phyloP scores from a whole-genome alignment of 2,797 vertebrate genomes.

The Chrosomus eos region DNA sequence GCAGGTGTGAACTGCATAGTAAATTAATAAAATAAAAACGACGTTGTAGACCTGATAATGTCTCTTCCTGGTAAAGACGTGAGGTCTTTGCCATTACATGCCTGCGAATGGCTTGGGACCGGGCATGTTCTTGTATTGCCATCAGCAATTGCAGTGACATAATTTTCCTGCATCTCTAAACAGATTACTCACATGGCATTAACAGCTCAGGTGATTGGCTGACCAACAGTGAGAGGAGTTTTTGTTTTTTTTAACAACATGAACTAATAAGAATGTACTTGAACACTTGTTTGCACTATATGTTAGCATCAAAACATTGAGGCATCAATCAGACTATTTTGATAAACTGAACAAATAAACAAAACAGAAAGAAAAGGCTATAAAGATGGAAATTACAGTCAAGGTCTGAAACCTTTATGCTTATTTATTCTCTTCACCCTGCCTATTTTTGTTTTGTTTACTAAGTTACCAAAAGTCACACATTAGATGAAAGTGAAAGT shows the following conservation, averaged over 20 bases:
- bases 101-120: neutral
- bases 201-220: neutral
- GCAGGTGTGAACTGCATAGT: neutral
- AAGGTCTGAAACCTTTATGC: neutral
- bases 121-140: neutral
- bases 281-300: neutral
- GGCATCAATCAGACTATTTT: neutral
- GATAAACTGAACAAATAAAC: neutral
- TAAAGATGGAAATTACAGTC: neutral
- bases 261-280: neutral
- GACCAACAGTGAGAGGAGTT: neutral
- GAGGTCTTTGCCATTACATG: neutral
- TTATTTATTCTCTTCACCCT: neutral
- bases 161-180: neutral
- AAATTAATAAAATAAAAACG: neutral
- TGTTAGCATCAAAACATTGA: constrained; percentile 11
- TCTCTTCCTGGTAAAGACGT: neutral
- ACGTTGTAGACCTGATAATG: neutral
- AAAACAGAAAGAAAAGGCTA: neutral
- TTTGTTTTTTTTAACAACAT: too few relatives aligned
- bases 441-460: neutral
- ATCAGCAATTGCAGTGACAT: neutral
- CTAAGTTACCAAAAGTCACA: neutral
- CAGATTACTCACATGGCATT: neutral
- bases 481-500: too few relatives aligned